Evolutionary conservation across 2,888 invertebrate species (phyloP), one percentile per base, ranked within the genome.

Genomic region (Rhogogaster chlorosoma): DNA sequence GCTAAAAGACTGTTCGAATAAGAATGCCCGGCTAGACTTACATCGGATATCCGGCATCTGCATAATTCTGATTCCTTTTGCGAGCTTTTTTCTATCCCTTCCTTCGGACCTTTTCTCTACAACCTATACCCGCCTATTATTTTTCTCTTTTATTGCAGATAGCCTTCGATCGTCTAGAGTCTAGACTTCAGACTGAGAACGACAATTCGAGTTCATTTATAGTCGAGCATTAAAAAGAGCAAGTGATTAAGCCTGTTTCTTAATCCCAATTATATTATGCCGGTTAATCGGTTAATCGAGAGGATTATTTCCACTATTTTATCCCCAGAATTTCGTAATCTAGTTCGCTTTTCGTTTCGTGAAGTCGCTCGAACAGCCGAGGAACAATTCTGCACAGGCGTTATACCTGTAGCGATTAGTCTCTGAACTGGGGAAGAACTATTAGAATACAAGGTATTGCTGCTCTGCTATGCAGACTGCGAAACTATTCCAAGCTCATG

Each of bases 181-280:
- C 26, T 38, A 49, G 85, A 45, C 53, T 64, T 29, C 26, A 29
- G 22, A 57, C 57, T 22, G 6, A 22, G 49, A 77, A 36, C 80
- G 22, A 29, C 32, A 29, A 29, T 22, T 53, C 80, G 73, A 82
- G 64, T 77, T 80, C 42, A 38, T 67, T 88, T 88, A 88, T 85
- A 86, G 85, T 86, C 86, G 61, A 67, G 83, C 53, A 86, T 86
- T 86, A 86, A 87, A 84, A 90, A 87, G 86, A 90, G 89, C 90
- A 89, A 90, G 89, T 89, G 91, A 91, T 92, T 92, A 91, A 91
- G 90, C 90, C 90, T 89, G 77, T 77, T 77, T 77, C 26, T 15
- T 32, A 49, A 49, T 77, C 49, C 10, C 77, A 77, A 26, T 77
- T 77, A 75, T 26, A 22, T 12, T 42, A 45, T 75, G 26, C 26